Base-by-base conservation (phyloP, 2,888 invertebrate genomes). In the Anoplius nigerrimus region DNA sequence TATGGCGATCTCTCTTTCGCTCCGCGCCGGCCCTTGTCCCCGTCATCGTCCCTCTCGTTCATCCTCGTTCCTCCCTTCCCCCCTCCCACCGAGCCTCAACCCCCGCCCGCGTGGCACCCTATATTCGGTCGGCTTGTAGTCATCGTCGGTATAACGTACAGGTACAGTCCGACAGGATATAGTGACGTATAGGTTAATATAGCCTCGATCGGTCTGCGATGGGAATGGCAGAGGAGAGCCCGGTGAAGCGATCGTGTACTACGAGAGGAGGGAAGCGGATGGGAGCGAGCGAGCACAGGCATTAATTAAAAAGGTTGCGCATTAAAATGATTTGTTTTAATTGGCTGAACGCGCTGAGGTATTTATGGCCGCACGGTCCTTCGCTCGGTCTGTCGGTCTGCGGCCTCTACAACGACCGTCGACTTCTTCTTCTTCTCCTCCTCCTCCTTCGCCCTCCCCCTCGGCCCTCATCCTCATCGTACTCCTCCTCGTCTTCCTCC, bases 291-390 rank as follows among this genome's bases (percentile, higher is more conserved):
- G 81, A 84, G 84, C 85, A 82, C 84, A 85, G 80, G 86, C 87
- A 88, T 88, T 88, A 88, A 88, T 88, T 88, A 88, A 88, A 88
- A 88, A 88, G 87, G 88, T 88, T 88, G 88, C 86, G 87, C 88
- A 88, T 88, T 88, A 88, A 88, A 88, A 88, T 88, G 88, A 88
- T 88, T 88, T 88, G 88, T 88, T 88, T 88, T 88, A 88, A 88
- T 88, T 88, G 88, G 88, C 85, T 86, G 87, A 88, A 86, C 87
- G 86, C 84, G 84, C 83, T 86, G 88, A 88, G 87, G 87, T 88
- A 88, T 88, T 88, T 88, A 88, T 86, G 88, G 85, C 86, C 83
- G 80, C 83, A 82, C 84, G 82, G 82, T 83, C 82, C 82, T 82
- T 84, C 80, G 84, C 76, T 82, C 79, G 81, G 77, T 79, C 82